Evolutionary conservation across 2,888 invertebrate genomes (phyloP).

Genomic region (Acronicta psi): DNA sequence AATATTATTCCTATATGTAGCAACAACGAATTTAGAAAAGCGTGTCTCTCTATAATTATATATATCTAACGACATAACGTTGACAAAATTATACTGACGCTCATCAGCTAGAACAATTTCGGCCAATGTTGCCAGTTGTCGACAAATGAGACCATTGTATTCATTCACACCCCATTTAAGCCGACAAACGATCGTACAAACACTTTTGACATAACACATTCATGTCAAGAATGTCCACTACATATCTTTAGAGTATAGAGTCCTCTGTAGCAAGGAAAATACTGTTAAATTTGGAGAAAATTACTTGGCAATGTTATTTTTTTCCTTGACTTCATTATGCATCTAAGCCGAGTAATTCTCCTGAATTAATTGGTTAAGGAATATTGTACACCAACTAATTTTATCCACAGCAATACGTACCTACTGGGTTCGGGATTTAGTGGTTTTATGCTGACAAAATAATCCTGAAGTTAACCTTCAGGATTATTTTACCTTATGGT

Average conservation of each 20-base stretch:
- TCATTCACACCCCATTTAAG: conserved; percentile 13
- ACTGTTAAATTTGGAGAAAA: neutral
- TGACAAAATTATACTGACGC: conserved; percentile 1
- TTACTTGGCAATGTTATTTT: neutral
- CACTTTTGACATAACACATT: conserved; percentile 9
- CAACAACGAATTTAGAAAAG: no score
- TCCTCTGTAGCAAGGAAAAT: neutral
- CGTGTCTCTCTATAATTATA: conserved; percentile 2
- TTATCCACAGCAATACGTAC: no score
- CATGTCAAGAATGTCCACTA: conserved; percentile 8
- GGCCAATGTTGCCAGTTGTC: conserved; percentile 4
- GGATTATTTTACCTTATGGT: no score
- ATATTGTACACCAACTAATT: no score
- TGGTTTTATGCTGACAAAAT: no score
- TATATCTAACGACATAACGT: neutral
- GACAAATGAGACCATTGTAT: conserved; percentile 18
- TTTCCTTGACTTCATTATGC: neutral
- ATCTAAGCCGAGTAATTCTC: neutral
- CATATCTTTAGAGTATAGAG: neutral
- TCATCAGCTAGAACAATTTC: conserved; percentile 4
- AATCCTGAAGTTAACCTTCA: no score
- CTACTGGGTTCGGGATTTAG: no score
- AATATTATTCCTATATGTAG: no score
- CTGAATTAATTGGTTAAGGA: no score
- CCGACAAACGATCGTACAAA: conserved; percentile 7